A percentile compares a stretch with the other conserved stretches of the same genome.
Evolutionary conservation across 2,888 invertebrate species (phyloP).

Genomic region (Seladonia tumulorum): DNA sequence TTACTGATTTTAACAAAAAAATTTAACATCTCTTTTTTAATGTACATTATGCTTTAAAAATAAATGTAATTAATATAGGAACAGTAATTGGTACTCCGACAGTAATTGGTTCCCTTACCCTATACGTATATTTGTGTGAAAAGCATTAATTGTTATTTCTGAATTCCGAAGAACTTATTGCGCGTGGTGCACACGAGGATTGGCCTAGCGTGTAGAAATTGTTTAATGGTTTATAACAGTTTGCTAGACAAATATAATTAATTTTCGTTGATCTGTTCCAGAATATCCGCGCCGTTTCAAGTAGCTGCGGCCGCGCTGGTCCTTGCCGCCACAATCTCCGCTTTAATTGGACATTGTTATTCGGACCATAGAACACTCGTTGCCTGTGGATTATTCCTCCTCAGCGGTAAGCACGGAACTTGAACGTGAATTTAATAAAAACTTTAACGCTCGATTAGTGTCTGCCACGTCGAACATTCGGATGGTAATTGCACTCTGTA

Average conservation of each 20-base stretch:
- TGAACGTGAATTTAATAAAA: neutral
- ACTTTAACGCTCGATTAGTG: too few relatives aligned
- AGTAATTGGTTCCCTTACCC: too few relatives aligned
- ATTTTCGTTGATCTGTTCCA: conserved; percentile 82
- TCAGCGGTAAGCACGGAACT: conserved; percentile 85
- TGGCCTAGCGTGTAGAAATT: neutral
- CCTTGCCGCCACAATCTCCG: conserved; percentile 86
- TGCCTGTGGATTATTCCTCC: conserved; percentile 87
- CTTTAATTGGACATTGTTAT: conserved; percentile 87
- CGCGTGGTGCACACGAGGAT: neutral
- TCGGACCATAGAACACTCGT: conserved; percentile 87
- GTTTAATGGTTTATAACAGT: neutral
- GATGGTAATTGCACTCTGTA: neutral
- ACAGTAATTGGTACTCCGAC: too few relatives aligned
- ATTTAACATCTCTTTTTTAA: too few relatives aligned
- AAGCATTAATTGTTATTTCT: neutral
- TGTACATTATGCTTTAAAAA: too few relatives aligned
- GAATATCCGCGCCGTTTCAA: conserved; percentile 87
- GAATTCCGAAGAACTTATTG: neutral
- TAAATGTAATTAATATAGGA: too few relatives aligned
- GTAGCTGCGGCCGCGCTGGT: conserved; percentile 85
- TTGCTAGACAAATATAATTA: neutral
- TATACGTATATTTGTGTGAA: too few relatives aligned
- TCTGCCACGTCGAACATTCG: neutral
- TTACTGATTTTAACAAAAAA: too few relatives aligned